Evolutionary conservation across 2,113 vertebrate genomes (phyloP).

Genomic region (Terrapene triunguis): DNA sequence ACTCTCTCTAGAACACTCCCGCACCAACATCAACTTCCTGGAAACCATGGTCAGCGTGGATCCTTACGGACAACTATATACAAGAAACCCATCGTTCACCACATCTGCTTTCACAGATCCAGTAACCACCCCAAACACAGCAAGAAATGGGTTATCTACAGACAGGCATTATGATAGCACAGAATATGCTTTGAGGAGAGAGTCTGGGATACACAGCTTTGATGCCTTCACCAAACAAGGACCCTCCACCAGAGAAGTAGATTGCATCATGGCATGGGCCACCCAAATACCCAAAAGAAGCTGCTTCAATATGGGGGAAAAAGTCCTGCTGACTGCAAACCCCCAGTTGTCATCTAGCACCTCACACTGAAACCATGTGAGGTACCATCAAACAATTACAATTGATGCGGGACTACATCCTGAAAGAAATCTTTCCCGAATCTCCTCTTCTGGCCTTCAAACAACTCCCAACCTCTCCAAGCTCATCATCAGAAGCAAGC

Average conservation of each 20-base stretch:
- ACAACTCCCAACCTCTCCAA: background rate
- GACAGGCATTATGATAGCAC: background rate
- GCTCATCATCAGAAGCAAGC: background rate
- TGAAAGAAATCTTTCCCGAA: background rate
- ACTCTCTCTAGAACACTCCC: background rate
- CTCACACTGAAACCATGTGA: background rate
- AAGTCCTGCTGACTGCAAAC: background rate
- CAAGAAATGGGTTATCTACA: background rate
- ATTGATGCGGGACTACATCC: background rate
- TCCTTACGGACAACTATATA: background rate
- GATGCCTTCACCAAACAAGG: background rate
- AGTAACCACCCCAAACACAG: background rate
- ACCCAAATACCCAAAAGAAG: background rate
- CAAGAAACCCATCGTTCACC: background rate
- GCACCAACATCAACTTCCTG: background rate
- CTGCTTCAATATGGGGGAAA: background rate
- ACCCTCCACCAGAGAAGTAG: background rate
- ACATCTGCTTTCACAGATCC: background rate
- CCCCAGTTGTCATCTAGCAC: background rate
- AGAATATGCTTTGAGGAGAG: background rate
- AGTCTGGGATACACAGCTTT: background rate
- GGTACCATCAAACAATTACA: background rate
- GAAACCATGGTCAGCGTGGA: background rate
- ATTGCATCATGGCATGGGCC: background rate
- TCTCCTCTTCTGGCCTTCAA: background rate